Percentiles rank a stretch among this genome's conserved stretches.
These are phyloP conservation scores for Sylvicola cinctus DNA, from an alignment of 2,888 invertebrate genomes.

Conservation along the genomic window DNA sequence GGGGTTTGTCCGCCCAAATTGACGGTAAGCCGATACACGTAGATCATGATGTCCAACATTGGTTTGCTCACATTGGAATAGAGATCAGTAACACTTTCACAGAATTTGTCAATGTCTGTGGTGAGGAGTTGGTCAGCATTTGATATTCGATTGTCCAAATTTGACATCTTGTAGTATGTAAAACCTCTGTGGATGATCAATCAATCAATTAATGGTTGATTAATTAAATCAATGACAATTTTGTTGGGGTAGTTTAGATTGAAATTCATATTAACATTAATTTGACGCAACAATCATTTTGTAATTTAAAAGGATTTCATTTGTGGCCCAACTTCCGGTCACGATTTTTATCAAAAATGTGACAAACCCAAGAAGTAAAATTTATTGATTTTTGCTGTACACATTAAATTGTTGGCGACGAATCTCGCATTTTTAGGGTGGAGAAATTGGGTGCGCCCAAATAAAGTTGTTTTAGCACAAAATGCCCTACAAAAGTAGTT, in stretches of 20 bases:
- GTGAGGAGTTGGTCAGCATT: slow-evolving; percentile 93
- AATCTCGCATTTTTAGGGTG: too few relatives aligned
- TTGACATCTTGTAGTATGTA: slow-evolving; percentile 92
- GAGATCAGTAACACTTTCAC: slow-evolving; percentile 82
- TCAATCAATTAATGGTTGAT: slow-evolving; percentile 5
- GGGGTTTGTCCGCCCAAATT: slow-evolving; percentile 81
- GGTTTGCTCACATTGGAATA: slow-evolving; percentile 97
- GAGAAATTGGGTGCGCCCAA: too few relatives aligned
- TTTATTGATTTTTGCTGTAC: too few relatives aligned
- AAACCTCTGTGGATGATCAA: slow-evolving; percentile 40
- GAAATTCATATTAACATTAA: too few relatives aligned
- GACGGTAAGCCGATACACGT: slow-evolving; percentile 72
- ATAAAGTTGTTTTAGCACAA: too few relatives aligned
- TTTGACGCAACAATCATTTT: too few relatives aligned
- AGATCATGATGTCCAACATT: slow-evolving; percentile 80
- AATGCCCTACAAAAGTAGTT: too few relatives aligned
- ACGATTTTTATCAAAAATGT: too few relatives aligned
- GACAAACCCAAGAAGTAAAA: too few relatives aligned
- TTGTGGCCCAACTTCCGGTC: not conserved
- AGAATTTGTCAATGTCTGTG: slow-evolving; percentile 94
- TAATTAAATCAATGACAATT: not conserved
- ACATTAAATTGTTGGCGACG: too few relatives aligned
- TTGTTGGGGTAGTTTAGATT: too few relatives aligned
- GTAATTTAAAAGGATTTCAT: slow-evolving; percentile 1
- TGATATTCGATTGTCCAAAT: slow-evolving; percentile 82